These are phyloP conservation scores for Arbacia lixula DNA, from an alignment of 53 echinoderm and acorn worm species.

Conservation along the genomic window DNA sequence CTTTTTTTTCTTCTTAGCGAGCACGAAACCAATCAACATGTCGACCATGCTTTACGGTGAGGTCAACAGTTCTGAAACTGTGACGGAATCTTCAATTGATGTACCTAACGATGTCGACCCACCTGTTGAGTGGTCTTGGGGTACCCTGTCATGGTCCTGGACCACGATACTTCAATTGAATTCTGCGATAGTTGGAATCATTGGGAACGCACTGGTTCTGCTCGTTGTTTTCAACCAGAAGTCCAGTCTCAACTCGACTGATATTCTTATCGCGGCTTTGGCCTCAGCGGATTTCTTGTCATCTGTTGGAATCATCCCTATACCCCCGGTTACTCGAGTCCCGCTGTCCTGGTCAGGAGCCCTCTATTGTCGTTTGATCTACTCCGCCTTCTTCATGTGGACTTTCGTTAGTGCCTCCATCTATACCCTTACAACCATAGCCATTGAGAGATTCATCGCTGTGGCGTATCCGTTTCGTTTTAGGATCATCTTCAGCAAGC, in stretches of 20 bases:
- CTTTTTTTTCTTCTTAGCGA: no score
- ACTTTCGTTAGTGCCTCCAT: background rate
- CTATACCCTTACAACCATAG: background rate
- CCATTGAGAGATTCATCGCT: background rate
- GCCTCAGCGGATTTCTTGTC: slow-evolving; percentile 11
- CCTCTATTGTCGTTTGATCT: background rate
- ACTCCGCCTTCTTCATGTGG: background rate
- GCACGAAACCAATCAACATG: no score
- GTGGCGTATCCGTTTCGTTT: slow-evolving; percentile 1
- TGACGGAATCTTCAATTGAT: no score
- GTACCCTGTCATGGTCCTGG: background rate
- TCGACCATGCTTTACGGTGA: no score
- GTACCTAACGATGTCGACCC: no score
- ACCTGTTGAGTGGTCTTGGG: slow-evolving; percentile 3
- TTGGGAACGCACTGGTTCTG: slow-evolving; percentile 68
- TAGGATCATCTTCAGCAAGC: background rate
- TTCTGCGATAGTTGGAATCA: slow-evolving; percentile 50
- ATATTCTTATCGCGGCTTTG: slow-evolving; percentile 26
- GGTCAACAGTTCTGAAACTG: no score
- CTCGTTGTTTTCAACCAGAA: slow-evolving; percentile 18
- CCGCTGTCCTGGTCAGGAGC: background rate
- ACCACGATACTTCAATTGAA: background rate
- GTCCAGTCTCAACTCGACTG: background rate
- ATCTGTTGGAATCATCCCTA: slow-evolving; percentile 7
- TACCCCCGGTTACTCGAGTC: background rate